Evolutionary conservation across 2,888 invertebrate genomes (phyloP), one percentile per base, ranked within the genome.

Genomic region (Drosophila emarginata): DNA sequence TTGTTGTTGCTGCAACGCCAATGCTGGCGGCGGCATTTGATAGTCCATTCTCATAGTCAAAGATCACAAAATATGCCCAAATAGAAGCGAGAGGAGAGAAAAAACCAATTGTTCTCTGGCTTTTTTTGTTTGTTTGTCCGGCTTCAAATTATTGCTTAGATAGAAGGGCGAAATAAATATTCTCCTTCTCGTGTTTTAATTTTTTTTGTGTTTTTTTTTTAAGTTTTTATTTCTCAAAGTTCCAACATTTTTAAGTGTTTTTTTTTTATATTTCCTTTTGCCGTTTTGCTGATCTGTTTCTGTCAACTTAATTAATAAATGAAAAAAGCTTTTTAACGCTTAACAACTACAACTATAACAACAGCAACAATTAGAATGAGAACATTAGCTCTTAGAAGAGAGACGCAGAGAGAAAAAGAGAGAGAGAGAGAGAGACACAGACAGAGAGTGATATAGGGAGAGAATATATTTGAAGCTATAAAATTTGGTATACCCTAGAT

Each of bases 21-120:
- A 67, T 61, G 89, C 88, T 81, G 89, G 90, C 86, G 92, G 91
- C 76, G 91, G 91, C 86, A 92, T 86, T 89, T 91, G 91, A 84
- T 92, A 92, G 86, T 92, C 92, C 92, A 92, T 92, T 89, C 89
- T 91, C 89, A 90, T 90, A 67, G 79, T 45, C 79, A 83, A 85
- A 64, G 72, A 72, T 72, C 78, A 68, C 77, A 65, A 67, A 58
- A 51, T 53, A 26, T 59, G 60, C 4, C 45, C 21, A 45, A 45
- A 21, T 4, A 11, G 11, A 21, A 45, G 18, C 15, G 5, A 23
- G 23, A 12, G 37, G 6, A 6, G 14, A 5, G 11, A 21, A 4
- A 18, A 18, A 45, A 45, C 40, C 18, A 45, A 12, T 11, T 21
- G 1, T 14, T 18, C 14, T 45, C 18, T 14, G 18, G 11, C 40